Base-by-base conservation (phyloP, 1,140 invertebrate genomes). In the Stegodyphus dumicola region DNA sequence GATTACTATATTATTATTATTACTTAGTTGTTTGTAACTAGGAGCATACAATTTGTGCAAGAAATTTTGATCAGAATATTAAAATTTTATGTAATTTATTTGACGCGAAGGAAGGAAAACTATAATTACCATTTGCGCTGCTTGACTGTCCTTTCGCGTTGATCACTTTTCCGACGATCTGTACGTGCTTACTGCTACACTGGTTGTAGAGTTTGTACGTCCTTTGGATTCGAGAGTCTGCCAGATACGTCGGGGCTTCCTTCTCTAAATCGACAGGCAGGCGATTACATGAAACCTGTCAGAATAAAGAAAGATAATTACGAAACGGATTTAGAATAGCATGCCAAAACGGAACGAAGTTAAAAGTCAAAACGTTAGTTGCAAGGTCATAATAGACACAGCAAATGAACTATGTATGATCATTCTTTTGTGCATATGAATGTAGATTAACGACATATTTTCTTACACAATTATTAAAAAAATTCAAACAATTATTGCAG, bases 131-230 rank as follows among this genome's bases (percentile, higher is more conserved):
- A 53, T 76, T 53, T 15, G 70, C 17, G 65, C 71, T 86, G 33
- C 70, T 33, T 17, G 85, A 17, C 13, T 9, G 56, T 51, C 85
- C 85, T 73, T 67, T 76, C 66, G 85, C 85, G 71, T 80, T 77
- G 56, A 86, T 67, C 52, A 48, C 48, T 56, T 73, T 80, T 6
- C 77, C 85, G 65, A 86, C 17, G 51, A 86, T 81, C 77, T 86
- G 85, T 66, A 86, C 60, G 60, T 86, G 85, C 33, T 70, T 56
- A 52, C 77, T 77, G 33, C 85, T 86, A 64, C 85, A 86, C 52
- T 80, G 85, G 69, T 83, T 86, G 52, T 86, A 86, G 56, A 86
- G 77, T 54, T 83, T 76, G n/a, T 86, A 86, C 17, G 71, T 70
- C 64, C 85, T 65, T n/a, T 49, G 56, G 7, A 80, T 54, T 15